Evolutionary conservation across 2,797 vertebrate genomes (phyloP).

Genomic region (Eulemur coronatus): DNA sequence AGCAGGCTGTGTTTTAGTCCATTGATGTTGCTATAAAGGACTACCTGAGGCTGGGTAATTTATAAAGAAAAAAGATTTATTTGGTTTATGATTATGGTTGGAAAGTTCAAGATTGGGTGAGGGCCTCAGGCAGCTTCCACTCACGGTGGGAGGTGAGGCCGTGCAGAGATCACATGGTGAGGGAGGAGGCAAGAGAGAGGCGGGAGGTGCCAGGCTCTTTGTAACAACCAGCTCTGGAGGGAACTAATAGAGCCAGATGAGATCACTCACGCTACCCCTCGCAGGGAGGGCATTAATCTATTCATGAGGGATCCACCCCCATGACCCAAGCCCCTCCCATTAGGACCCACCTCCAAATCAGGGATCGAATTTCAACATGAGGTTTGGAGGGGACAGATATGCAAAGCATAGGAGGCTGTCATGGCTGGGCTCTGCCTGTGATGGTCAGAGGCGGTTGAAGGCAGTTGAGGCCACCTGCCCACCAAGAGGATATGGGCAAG

Average conservation of each 20-base stretch:
- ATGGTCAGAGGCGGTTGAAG: not conserved
- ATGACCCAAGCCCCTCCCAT: not conserved
- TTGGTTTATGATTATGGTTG: not conserved
- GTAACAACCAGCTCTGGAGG: not conserved
- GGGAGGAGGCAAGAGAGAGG: not conserved
- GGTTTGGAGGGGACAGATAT: not conserved
- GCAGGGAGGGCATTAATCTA: not conserved
- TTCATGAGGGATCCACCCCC: not conserved
- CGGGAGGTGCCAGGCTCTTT: not conserved
- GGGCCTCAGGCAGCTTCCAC: not conserved
- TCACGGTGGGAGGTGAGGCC: not conserved
- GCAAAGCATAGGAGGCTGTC: not conserved
- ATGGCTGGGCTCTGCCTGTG: not conserved
- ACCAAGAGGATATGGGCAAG: not conserved
- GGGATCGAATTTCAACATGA: not conserved
- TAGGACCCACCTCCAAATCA: not conserved
- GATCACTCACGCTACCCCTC: not conserved
- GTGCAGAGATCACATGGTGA: not conserved
- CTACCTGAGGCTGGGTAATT: not conserved
- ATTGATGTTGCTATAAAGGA: not conserved
- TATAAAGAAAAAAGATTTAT: not conserved
- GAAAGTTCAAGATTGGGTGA: not conserved
- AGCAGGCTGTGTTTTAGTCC: not conserved
- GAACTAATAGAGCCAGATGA: not conserved
- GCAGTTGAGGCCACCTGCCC: not conserved